phyloP scores from a whole-genome alignment of 2,888 invertebrate species.

The Hoplodrina blanda region DNA sequence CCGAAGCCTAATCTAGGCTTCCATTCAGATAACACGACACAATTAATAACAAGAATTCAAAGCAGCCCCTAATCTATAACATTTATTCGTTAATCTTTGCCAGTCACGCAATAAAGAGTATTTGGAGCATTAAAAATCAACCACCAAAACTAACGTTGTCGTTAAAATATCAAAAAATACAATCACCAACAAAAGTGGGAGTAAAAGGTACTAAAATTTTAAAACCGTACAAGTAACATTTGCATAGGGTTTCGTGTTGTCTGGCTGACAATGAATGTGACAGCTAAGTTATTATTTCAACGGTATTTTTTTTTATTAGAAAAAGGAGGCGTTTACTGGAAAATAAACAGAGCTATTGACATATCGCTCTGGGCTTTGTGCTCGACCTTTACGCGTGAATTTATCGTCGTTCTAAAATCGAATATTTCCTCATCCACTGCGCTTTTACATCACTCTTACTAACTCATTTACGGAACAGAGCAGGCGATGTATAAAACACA shows the following conservation, averaged over 20 bases:
- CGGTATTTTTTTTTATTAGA: constrained; percentile 82
- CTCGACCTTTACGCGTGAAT: constrained; percentile 51
- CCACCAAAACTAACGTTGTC: constrained; percentile 49
- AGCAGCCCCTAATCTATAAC: constrained; percentile 47
- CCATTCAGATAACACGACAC: constrained; percentile 57
- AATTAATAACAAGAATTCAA: constrained; percentile 58
- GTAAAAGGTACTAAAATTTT: constrained; percentile 62
- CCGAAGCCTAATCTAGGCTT: constrained; percentile 35
- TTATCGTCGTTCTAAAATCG: constrained; percentile 3
- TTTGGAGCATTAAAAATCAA: constrained; percentile 47
- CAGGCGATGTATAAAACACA: constrained; percentile 55
- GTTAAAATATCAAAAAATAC: constrained; percentile 41
- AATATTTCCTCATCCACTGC: constrained; percentile 61
- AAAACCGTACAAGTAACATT: constrained; percentile 73
- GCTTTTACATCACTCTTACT: background rate
- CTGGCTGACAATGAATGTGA: constrained; percentile 77
- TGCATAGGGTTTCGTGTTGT: constrained; percentile 78
- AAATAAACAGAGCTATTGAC: constrained; percentile 88
- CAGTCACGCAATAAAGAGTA: constrained; percentile 51
- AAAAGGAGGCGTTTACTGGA: constrained; percentile 82
- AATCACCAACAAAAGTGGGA: constrained; percentile 23
- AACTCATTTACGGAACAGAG: background rate
- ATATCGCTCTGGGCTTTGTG: constrained; percentile 75
- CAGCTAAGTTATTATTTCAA: constrained; percentile 84
- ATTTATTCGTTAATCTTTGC: constrained; percentile 45